Conservation (phyloP, 2,113 vertebrate genomes). For the Pygoscelis antarcticus region DNA sequence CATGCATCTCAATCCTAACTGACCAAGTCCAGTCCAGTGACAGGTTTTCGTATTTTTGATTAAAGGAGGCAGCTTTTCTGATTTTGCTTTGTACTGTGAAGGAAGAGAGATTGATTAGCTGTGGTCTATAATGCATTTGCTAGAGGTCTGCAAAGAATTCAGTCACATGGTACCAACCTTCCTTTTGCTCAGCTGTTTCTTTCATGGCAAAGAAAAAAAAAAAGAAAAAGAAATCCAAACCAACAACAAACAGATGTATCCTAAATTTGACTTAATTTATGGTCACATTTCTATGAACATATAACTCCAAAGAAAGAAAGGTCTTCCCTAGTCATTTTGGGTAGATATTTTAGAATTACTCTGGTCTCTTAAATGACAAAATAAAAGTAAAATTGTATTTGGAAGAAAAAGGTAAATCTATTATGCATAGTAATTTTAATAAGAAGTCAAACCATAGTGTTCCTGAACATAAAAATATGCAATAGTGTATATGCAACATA, state of each 20-base stretch:
- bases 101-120: neutral
- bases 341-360: neutral
- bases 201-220: neutral
- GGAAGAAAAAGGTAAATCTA: neutral
- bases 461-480: neutral
- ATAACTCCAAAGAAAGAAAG: neutral
- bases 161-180: neutral
- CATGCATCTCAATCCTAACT: neutral
- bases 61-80: constrained; percentile 47
- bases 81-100: constrained; percentile 47
- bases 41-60: neutral
- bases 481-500: rapidly evolving
- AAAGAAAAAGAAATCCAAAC: neutral
- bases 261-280: neutral
- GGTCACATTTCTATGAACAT: neutral
- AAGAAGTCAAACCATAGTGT: neutral
- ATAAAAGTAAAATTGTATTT: neutral
- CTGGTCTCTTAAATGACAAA: neutral
- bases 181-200: neutral
- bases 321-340: neutral
- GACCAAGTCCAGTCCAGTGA: neutral
- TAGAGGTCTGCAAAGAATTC: neutral
- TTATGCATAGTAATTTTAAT: neutral
- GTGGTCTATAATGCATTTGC: neutral
- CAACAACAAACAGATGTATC: neutral